Conservation (phyloP, 2,888 invertebrate species). For the Euplagia quadripunctaria region DNA sequence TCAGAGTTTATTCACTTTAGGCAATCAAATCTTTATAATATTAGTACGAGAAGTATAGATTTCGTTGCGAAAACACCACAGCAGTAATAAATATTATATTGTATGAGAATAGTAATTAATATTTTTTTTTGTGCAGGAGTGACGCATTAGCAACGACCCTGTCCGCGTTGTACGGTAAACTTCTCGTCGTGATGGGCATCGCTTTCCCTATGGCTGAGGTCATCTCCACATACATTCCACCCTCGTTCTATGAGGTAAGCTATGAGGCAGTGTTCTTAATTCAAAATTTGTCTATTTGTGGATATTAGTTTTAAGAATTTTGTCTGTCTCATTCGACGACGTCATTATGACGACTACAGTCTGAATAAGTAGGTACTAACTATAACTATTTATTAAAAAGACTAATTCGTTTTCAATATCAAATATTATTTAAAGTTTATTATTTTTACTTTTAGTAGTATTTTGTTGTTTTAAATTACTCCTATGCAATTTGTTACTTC, state of each 20-base stretch:
- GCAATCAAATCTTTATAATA: too few species aligned
- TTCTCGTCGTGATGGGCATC: constrained; percentile 97
- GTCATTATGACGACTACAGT: background rate
- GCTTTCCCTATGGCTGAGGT: constrained; percentile 99
- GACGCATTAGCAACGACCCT: constrained; percentile 96
- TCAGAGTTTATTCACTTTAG: too few species aligned
- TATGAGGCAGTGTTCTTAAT: constrained; percentile 24
- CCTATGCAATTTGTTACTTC: too few species aligned
- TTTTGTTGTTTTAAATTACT: too few species aligned
- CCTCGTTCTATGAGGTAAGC: constrained; percentile 95
- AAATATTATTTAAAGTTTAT: too few species aligned
- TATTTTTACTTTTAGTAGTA: too few species aligned
- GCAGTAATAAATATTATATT: background rate
- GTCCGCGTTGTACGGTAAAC: constrained; percentile 97
- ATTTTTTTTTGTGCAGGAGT: constrained; percentile 80
- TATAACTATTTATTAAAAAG: background rate
- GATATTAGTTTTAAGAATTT: constrained; percentile 18
- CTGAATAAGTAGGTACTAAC: too few species aligned
- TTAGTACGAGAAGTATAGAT: too few species aligned
- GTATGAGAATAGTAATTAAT: background rate
- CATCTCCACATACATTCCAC: constrained; percentile 97
- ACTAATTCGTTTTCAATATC: too few species aligned
- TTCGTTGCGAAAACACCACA: background rate
- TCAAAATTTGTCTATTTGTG: constrained; percentile 17
- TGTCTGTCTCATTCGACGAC: background rate